Evolutionary conservation across 2,113 vertebrate species (phyloP).

Genomic region (Typhlomys cinereus): DNA sequence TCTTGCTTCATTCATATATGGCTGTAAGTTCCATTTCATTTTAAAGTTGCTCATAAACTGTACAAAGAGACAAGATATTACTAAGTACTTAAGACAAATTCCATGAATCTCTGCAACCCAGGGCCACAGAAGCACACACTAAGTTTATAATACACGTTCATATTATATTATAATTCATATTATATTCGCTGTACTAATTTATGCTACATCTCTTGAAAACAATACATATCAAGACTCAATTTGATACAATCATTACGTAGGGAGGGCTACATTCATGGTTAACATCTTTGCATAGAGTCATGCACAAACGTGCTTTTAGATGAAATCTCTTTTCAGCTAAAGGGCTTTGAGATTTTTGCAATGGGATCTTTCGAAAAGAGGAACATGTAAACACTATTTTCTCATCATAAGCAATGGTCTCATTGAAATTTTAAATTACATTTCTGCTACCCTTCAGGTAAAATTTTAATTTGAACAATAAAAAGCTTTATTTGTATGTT

Average conservation of each 20-base stretch:
- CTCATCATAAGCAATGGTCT: neutral
- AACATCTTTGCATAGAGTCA: neutral
- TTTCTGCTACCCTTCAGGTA: conserved; percentile 37
- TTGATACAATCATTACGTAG: conserved; percentile 22
- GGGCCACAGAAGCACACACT: neutral
- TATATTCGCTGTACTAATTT: neutral
- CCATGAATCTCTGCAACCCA: neutral
- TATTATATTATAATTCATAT: neutral
- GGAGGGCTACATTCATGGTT: neutral
- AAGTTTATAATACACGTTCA: neutral
- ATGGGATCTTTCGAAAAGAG: neutral
- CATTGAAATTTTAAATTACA: conserved; percentile 9
- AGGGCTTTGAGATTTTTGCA: neutral
- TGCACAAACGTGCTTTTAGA: neutral
- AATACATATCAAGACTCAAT: conserved; percentile 20
- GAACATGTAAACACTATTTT: neutral
- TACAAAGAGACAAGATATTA: neutral
- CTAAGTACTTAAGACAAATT: conserved; percentile 46
- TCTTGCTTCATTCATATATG: neutral
- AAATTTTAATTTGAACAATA: neutral
- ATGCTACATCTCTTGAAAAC: neutral
- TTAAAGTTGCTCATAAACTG: neutral
- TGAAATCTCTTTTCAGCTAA: neutral
- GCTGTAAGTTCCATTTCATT: neutral
- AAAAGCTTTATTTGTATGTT: neutral